Evolutionary conservation across 2,888 invertebrate species (phyloP).

Genomic region (Drymonia ruficornis): DNA sequence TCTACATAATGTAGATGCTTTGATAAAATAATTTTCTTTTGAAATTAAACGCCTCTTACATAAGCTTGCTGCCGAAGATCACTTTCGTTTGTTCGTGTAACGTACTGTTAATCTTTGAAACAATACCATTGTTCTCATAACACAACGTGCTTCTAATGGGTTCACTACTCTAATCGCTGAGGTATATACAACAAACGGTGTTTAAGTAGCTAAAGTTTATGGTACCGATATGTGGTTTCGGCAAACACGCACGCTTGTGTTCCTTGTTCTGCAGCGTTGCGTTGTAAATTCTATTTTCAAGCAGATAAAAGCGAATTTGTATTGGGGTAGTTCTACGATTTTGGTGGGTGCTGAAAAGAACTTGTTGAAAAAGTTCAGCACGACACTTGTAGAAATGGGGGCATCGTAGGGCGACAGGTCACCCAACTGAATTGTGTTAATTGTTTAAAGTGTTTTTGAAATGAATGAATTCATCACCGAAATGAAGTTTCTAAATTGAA

Average conservation of each 20-base stretch:
- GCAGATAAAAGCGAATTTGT: background rate
- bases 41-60: constrained; percentile 24
- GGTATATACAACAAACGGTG: background rate
- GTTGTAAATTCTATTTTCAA: background rate
- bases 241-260: background rate
- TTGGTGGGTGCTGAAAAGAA: background rate
- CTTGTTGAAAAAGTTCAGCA: background rate
- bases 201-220: background rate
- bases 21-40: constrained; percentile 20
- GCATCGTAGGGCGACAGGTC: background rate
- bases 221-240: background rate
- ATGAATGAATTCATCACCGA: too few species aligned
- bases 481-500: too few species aligned
- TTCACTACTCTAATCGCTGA: background rate
- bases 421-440: background rate
- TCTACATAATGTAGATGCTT: constrained; percentile 27
- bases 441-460: too few species aligned
- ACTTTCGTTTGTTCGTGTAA: constrained; percentile 43
- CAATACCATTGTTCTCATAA: constrained; percentile 34
- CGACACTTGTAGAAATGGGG: background rate
- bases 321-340: background rate
- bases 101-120: constrained; percentile 26
- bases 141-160: constrained; percentile 12
- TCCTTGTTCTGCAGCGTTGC: background rate
- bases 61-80: constrained; percentile 35